phyloP scores from a whole-genome alignment of 2,888 invertebrate species.

The Nomada ruficornis region DNA sequence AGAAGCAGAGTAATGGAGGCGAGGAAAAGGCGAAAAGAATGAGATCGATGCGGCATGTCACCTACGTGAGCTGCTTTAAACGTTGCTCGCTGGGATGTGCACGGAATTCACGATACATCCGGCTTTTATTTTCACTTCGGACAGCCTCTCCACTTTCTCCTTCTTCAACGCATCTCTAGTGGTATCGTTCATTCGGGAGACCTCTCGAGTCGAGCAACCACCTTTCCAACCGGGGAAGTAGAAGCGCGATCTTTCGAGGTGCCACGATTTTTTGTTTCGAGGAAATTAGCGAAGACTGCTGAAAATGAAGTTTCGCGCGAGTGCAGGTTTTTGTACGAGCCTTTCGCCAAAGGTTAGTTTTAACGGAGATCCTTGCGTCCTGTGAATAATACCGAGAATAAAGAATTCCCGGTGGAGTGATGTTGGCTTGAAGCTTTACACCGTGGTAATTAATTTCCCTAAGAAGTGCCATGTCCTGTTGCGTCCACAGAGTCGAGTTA shows the following conservation, averaged over 20 bases:
- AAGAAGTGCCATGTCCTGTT: background rate
- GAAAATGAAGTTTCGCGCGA: background rate
- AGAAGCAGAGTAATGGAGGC: background rate
- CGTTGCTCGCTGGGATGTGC: conserved; percentile 23
- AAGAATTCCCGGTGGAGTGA: conserved; percentile 4
- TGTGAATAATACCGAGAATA: background rate
- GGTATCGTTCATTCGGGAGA: conserved; percentile 57
- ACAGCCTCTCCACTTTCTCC: conserved; percentile 48
- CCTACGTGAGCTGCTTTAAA: conserved; percentile 62
- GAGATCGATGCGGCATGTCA: conserved; percentile 30
- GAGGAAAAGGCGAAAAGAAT: conserved; percentile 16
- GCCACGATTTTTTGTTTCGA: conserved; percentile 35
- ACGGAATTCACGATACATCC: conserved; percentile 40
- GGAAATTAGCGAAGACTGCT: conserved; percentile 8
- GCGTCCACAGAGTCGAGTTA: background rate
- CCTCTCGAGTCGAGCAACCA: conserved; percentile 41
- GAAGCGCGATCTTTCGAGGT: conserved; percentile 54
- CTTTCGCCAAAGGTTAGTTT: background rate
- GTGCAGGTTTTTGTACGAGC: background rate
- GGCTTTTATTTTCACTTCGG: conserved; percentile 61
- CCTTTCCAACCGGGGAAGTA: conserved; percentile 26
- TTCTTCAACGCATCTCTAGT: conserved; percentile 44
- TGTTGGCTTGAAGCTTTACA: background rate
- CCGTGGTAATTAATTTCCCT: conserved; percentile 13
- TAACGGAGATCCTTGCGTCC: background rate